phyloP scores from a whole-genome alignment of 2,113 vertebrate species.

The Serilophus lunatus region DNA sequence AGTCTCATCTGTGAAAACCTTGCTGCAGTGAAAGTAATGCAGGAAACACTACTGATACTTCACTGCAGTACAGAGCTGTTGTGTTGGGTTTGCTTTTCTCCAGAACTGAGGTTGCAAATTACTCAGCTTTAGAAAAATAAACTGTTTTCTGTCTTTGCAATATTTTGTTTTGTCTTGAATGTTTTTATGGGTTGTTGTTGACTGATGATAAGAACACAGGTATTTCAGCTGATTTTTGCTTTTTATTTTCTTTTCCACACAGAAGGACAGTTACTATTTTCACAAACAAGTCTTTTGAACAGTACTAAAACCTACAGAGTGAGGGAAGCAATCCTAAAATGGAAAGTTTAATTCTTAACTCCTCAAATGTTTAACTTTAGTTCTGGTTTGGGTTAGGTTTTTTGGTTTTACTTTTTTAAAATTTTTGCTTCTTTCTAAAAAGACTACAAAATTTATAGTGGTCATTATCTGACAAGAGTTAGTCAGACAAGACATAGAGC shows the following conservation, averaged over 20 bases:
- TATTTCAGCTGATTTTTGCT: background rate
- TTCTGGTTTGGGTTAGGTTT: fast-evolving
- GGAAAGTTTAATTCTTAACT: background rate
- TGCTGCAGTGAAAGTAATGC: background rate
- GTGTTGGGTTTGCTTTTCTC: background rate
- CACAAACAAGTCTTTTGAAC: background rate
- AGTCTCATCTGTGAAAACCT: background rate
- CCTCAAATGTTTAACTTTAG: background rate
- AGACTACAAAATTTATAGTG: background rate
- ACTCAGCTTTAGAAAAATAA: background rate
- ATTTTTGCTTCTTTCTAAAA: background rate
- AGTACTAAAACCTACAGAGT: background rate
- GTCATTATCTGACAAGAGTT: background rate
- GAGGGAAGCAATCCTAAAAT: background rate
- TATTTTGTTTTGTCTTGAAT: background rate
- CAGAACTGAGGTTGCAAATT: background rate
- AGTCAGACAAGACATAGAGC: too few relatives aligned
- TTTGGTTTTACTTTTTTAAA: fast-evolving
- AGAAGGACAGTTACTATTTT: background rate
- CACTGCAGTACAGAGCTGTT: background rate
- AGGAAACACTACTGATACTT: background rate
- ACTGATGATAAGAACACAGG: background rate
- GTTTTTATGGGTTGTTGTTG: fast-evolving
- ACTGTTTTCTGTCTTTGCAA: background rate
- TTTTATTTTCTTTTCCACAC: background rate